Percentiles rank a stretch among this genome's conserved stretches.
Evolutionary conservation across 2,797 vertebrate species (phyloP).

Genomic region (Tragelaphus oryx): DNA sequence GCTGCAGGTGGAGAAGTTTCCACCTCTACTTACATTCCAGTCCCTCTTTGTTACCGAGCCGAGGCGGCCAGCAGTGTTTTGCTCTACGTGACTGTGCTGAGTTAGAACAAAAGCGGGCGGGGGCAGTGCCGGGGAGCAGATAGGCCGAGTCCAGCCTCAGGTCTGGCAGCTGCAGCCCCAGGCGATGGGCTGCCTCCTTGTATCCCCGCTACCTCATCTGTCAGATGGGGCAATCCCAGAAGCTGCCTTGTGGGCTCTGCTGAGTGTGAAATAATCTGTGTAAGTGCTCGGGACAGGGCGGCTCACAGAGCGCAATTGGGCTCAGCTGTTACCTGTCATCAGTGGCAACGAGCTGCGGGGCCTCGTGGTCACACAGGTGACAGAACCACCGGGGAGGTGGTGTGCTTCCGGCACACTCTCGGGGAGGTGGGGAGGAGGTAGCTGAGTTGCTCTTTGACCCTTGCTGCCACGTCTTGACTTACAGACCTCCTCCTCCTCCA

Average conservation of each 20-base stretch:
- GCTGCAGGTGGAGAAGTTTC: not conserved
- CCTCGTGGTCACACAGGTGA: not conserved
- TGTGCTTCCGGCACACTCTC: rapidly evolving
- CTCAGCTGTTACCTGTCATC: rapidly evolving
- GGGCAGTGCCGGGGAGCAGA: rapidly evolving
- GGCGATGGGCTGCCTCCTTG: rapidly evolving
- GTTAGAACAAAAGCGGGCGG: rapidly evolving
- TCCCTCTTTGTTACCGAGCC: rapidly evolving
- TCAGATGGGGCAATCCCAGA: rapidly evolving
- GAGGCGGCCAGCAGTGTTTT: no score
- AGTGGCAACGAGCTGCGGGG: rapidly evolving
- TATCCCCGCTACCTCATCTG: not conserved
- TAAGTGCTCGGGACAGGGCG: not conserved
- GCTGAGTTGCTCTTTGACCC: not conserved
- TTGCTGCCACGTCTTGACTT: no score
- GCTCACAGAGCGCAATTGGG: rapidly evolving
- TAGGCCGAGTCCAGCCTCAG: rapidly evolving
- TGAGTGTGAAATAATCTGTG: rapidly evolving
- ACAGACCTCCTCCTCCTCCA: not conserved
- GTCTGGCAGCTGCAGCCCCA: rapidly evolving
- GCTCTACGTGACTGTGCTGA: rapidly evolving
- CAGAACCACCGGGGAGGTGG: no score
- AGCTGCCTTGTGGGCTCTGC: not conserved
- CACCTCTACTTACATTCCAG: not conserved
- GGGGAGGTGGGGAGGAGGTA: not conserved